Conservation (phyloP, 2,888 invertebrate genomes). For the Exephanes ischioxanthus region DNA sequence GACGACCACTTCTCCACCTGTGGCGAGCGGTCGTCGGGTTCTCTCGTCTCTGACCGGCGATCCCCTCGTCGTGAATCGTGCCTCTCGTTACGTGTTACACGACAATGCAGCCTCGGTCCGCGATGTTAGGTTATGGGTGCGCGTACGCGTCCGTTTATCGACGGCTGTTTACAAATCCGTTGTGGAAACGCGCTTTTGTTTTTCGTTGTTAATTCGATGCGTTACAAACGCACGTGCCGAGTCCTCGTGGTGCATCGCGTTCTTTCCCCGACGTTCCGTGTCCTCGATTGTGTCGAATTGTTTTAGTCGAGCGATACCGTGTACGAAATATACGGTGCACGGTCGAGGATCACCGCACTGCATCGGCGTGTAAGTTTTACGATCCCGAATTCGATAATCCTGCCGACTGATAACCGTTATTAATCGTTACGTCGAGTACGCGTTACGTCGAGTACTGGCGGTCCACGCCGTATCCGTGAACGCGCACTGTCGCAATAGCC, state of each 20-base stretch:
- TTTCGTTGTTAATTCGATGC: not conserved
- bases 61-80: constrained; percentile 22
- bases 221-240: not conserved
- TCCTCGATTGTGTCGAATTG: no score
- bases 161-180: constrained; percentile 1
- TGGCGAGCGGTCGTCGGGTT: constrained; percentile 20
- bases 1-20: constrained; percentile 15
- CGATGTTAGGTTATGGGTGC: constrained; percentile 46
- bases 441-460: not conserved
- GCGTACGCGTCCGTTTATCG: constrained; percentile 2
- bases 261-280: no score
- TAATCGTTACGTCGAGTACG: not conserved
- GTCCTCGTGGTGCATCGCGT: not conserved
- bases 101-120: not conserved
- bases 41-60: constrained; percentile 19
- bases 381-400: no score
- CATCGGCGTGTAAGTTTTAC: no score
- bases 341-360: no score
- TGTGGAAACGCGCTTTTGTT: not conserved
- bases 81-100: constrained; percentile 9
- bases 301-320: no score
- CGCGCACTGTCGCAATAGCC: constrained; percentile 38
- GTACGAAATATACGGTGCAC: no score
- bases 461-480: not conserved
- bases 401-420: no score